These are phyloP conservation scores for Lepidocyrtoides sp. DNA, from an alignment of 2,888 invertebrate genomes.

Conservation along the genomic window DNA sequence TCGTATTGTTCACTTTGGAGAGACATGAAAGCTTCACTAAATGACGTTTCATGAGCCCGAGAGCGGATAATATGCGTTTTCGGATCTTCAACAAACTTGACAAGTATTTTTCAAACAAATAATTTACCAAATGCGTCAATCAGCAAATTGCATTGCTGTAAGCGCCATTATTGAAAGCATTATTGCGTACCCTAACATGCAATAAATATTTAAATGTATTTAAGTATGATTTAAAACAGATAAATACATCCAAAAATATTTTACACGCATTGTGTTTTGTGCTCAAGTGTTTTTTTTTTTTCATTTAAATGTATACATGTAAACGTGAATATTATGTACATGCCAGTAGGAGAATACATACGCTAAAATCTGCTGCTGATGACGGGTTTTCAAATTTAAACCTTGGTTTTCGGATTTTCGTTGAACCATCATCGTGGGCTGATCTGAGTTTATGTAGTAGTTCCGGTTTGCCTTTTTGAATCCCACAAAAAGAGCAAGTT, in stretches of 20 bases:
- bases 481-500: constrained; percentile 24
- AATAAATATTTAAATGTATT: neutral
- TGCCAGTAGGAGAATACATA: too few species aligned
- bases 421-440: constrained; percentile 58
- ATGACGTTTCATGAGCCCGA: constrained; percentile 57
- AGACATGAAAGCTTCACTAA: constrained; percentile 33
- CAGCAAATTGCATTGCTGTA: neutral
- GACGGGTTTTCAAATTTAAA: neutral
- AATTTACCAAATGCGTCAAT: constrained; percentile 40
- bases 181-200: neutral
- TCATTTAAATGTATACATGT: too few species aligned
- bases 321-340: too few species aligned
- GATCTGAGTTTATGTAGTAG: constrained; percentile 48
- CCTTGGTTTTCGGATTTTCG: constrained; percentile 57
- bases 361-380: neutral
- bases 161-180: neutral
- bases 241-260: neutral
- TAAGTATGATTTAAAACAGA: neutral
- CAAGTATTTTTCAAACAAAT: constrained; percentile 62
- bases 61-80: constrained; percentile 38
- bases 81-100: constrained; percentile 43
- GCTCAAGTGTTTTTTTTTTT: neutral
- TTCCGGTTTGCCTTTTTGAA: constrained; percentile 19
- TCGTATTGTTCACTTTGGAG: constrained; percentile 4
- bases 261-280: neutral